A percentile compares a stretch with the other conserved stretches of the same genome.
Evolutionary conservation across 1,140 invertebrate species (phyloP).

Genomic region (Rhopalosiphum maidis): DNA sequence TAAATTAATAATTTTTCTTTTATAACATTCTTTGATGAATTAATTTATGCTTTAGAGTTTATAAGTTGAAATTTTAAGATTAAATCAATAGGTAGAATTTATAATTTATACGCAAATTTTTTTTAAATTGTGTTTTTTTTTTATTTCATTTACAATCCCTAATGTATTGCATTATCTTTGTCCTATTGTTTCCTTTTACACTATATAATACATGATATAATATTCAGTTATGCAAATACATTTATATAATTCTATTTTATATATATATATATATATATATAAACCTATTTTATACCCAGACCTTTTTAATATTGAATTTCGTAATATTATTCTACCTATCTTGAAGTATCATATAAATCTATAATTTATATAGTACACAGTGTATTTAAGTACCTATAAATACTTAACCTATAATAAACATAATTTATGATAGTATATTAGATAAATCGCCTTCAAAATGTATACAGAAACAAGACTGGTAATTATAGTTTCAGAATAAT

Average conservation of each 20-base stretch:
- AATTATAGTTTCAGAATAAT: conserved; percentile 16
- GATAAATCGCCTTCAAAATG: neutral
- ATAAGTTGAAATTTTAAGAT: neutral
- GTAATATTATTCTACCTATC: neutral
- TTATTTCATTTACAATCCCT: neutral
- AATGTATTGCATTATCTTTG: neutral
- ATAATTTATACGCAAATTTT: neutral
- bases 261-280: neutral
- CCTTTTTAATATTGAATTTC: neutral
- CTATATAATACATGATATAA: neutral
- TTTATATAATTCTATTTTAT: neutral
- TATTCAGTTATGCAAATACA: conserved; percentile 18
- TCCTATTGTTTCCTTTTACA: neutral
- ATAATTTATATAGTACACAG: neutral
- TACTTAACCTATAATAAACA: neutral
- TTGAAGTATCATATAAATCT: neutral
- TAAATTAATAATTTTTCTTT: neutral
- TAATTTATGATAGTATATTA: neutral
- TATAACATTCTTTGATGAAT: neutral
- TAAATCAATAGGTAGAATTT: neutral
- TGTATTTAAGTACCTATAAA: neutral
- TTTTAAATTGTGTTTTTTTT: neutral
- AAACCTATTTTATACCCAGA: neutral
- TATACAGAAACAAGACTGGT: neutral
- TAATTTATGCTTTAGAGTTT: accelerated